phyloP scores from a whole-genome alignment of 2,888 invertebrate genomes.

The Archaeoteleia sp. region DNA sequence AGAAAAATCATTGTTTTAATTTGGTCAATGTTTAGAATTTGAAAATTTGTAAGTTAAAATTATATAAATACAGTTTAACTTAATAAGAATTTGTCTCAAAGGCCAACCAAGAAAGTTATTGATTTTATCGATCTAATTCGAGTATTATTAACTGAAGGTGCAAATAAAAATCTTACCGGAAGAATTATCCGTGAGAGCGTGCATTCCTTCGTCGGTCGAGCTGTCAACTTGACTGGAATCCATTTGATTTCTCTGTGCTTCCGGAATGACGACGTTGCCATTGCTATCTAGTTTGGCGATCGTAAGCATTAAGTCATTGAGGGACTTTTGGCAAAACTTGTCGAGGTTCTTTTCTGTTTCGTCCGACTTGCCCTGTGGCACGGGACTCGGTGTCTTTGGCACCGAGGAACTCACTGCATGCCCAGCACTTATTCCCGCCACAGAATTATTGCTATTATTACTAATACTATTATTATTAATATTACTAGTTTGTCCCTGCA shows the following conservation, averaged over 20 bases:
- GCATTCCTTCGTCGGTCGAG: slow-evolving; percentile 79
- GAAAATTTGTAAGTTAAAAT: too few relatives aligned
- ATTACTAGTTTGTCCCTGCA: slow-evolving; percentile 18
- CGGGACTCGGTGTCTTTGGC: slow-evolving; percentile 90
- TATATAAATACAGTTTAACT: too few relatives aligned
- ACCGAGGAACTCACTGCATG: slow-evolving; percentile 84
- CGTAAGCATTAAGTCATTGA: slow-evolving; percentile 90
- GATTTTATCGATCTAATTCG: too few relatives aligned
- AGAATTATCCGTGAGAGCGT: slow-evolving; percentile 65
- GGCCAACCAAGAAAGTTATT: too few relatives aligned
- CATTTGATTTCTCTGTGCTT: slow-evolving; percentile 76
- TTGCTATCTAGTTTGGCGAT: slow-evolving; percentile 91
- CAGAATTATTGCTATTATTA: slow-evolving; percentile 50
- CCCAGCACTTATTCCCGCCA: slow-evolving; percentile 48
- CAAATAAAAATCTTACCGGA: slow-evolving; percentile 60
- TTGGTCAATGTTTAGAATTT: too few relatives aligned
- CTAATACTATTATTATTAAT: slow-evolving; percentile 34
- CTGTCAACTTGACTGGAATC: slow-evolving; percentile 81
- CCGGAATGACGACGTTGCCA: slow-evolving; percentile 85
- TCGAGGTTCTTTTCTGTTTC: slow-evolving; percentile 83
- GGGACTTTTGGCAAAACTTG: slow-evolving; percentile 89
- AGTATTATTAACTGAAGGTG: too few relatives aligned
- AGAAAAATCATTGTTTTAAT: too few relatives aligned
- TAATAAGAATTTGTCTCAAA: too few relatives aligned
- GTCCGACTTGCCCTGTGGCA: slow-evolving; percentile 69